A percentile compares a stretch with the other conserved stretches of the same genome.
These are phyloP conservation scores for Parambassis ranga DNA, from an alignment of 2,797 vertebrate genomes.

Conservation along the genomic window DNA sequence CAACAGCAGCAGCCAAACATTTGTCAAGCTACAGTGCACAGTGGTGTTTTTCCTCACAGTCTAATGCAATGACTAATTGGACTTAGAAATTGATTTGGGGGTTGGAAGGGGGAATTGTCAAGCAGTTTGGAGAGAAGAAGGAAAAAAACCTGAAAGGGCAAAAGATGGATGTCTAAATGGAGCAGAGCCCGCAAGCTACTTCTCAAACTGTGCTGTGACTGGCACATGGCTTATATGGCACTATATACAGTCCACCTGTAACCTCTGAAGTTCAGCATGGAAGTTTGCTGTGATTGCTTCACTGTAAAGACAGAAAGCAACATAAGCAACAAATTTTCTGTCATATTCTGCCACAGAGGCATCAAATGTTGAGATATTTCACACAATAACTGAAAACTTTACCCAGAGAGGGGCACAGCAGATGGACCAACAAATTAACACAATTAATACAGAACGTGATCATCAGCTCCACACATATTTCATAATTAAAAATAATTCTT, in stretches of 20 bases:
- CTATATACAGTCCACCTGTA: constrained; percentile 3
- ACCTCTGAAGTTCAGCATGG: not conserved
- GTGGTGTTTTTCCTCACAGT: constrained; percentile 42
- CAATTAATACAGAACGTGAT: too few relatives aligned
- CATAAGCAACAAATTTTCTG: too few relatives aligned
- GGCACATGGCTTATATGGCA: not conserved
- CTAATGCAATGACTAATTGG: constrained; percentile 65
- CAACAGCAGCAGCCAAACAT: constrained; percentile 47
- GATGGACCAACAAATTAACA: too few relatives aligned
- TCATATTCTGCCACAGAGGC: too few relatives aligned
- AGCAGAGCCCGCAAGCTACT: not conserved
- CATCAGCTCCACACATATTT: too few relatives aligned
- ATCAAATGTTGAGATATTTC: too few relatives aligned
- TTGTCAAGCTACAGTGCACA: constrained; percentile 48
- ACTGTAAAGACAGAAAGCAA: too few relatives aligned
- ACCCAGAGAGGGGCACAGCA: too few relatives aligned
- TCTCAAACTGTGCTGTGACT: constrained; percentile 12
- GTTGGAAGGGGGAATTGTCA: constrained; percentile 16
- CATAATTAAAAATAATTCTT: too few relatives aligned
- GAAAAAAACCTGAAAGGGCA: constrained; percentile 1
- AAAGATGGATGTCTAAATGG: constrained; percentile 26
- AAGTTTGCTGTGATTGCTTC: not conserved
- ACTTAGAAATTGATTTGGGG: constrained; percentile 65
- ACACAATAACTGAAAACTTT: too few relatives aligned
- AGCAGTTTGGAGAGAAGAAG: constrained; percentile 19